Evolutionary conservation across 1,140 invertebrate genomes (phyloP), one percentile per base, ranked within the genome.

Genomic region (Spodoptera litura): DNA sequence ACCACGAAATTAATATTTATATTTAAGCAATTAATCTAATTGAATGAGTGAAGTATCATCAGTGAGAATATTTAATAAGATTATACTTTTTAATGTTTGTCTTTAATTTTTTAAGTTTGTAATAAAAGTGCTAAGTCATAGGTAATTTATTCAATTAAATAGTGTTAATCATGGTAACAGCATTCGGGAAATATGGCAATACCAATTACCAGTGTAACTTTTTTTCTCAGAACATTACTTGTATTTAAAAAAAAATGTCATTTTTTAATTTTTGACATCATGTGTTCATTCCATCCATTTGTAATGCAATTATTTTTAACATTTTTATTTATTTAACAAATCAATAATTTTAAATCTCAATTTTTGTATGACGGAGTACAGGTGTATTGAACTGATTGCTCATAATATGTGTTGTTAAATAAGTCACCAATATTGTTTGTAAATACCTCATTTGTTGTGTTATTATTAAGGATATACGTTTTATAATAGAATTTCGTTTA

Each of bases 321-420:
- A 4, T 12, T 56, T 6, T 20, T 15, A 55, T n/a, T 56, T 58
- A 25, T 27, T 27, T 58, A 58, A 2, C 20, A 25, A 9, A 58
- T 25, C 4, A 44, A 15, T 58, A 12, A 58, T 31, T 31, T 31
- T 59, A 12, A 31, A 59, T 31, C 27, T 59, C 25, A 59, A 59
- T 44, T 44, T 4, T 38, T 38, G 38, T 38, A 38, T 38, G 1
- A 59, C 38, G 38, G 61, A 15, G 10, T 15, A 49, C n/a, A 44
- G 61, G 61, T 64, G n/a, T 64, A 64, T 44, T 49, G 8, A 20
- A 64, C 35, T 49, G 61, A 64, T 64, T 64, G 35, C 61, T 64
- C 61, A 64, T 64, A 20, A 44, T 9, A 62, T 38, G 8, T 56
- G 38, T 20, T 58, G 25, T 64, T 64, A 49, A 49, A 49, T 2